Percentiles rank a stretch among this genome's conserved stretches.
Conservation (phyloP, 92 coral and sea anemone species). For the Phymanthus crucifer region DNA sequence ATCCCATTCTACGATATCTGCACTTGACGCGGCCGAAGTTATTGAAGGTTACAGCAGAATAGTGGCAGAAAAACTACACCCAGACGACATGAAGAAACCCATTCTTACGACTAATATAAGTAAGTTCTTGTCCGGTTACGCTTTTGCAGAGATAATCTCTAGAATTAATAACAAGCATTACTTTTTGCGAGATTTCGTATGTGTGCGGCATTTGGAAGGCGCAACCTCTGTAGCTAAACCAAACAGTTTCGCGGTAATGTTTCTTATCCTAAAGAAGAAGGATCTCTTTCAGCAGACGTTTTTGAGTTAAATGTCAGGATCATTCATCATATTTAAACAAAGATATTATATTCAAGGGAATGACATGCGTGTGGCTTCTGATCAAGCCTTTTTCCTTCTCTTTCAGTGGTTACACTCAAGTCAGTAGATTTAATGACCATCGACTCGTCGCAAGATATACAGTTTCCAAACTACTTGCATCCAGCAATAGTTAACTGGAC, state of each 20-base stretch:
- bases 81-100: slow-evolving; percentile 64
- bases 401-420: slow-evolving; percentile 39
- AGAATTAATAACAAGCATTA: no score
- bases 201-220: no score
- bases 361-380: not conserved
- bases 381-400: not conserved
- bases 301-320: no score
- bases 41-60: slow-evolving; percentile 56
- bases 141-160: no score
- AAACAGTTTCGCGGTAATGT: no score
- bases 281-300: no score
- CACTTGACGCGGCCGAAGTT: slow-evolving; percentile 60
- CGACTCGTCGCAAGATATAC: slow-evolving; percentile 60
- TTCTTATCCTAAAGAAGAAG: no score
- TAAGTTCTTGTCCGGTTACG: slow-evolving; percentile 37
- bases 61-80: slow-evolving; percentile 61
- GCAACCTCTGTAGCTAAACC: no score
- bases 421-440: slow-evolving; percentile 52
- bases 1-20: slow-evolving; percentile 25
- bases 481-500: slow-evolving; percentile 84
- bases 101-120: slow-evolving; percentile 86
- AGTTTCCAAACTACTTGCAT: slow-evolving; percentile 83
- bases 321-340: no score
- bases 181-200: no score
- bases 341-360: not conserved